Evolutionary conservation across 2,888 invertebrate genomes (phyloP).

Genomic region (Tenthredo scrophulariae): DNA sequence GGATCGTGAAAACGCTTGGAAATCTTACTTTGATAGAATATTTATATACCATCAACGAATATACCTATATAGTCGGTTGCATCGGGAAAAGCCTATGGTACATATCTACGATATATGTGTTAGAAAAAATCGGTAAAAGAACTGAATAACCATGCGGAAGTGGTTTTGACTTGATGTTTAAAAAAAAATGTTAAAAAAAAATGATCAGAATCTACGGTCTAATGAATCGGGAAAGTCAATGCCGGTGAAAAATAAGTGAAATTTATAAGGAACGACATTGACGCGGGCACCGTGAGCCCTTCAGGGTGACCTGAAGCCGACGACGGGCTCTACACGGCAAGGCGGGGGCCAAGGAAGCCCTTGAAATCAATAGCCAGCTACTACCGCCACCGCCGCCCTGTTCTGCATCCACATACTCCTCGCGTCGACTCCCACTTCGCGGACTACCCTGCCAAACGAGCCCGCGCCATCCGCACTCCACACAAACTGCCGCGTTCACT

Average conservation of each 20-base stretch:
- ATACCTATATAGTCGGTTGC: background rate
- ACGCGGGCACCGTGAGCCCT: slow-evolving; percentile 69
- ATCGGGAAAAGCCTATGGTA: background rate
- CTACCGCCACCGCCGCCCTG: slow-evolving; percentile 73
- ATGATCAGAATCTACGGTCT: background rate
- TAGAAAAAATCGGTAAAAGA: background rate
- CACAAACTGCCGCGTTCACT: slow-evolving; percentile 53
- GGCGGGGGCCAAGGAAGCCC: slow-evolving; percentile 75
- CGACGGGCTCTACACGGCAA: slow-evolving; percentile 70
- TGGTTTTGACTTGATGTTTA: background rate
- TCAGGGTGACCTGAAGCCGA: slow-evolving; percentile 73
- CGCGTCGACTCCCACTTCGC: slow-evolving; percentile 61
- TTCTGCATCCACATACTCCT: slow-evolving; percentile 68
- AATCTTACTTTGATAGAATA: background rate
- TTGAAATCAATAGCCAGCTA: slow-evolving; percentile 78
- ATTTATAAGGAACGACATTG: slow-evolving; percentile 39
- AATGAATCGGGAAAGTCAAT: background rate
- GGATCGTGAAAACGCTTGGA: background rate
- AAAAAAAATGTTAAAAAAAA: too few relatives aligned
- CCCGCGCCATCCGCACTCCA: slow-evolving; percentile 68
- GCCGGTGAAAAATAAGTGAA: background rate
- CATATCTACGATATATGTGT: background rate
- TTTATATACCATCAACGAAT: background rate
- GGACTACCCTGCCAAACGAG: slow-evolving; percentile 74
- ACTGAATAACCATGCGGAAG: background rate